These are phyloP conservation scores for Gastrophysa polygoni DNA, from an alignment of 2,888 invertebrate species.

Conservation along the genomic window DNA sequence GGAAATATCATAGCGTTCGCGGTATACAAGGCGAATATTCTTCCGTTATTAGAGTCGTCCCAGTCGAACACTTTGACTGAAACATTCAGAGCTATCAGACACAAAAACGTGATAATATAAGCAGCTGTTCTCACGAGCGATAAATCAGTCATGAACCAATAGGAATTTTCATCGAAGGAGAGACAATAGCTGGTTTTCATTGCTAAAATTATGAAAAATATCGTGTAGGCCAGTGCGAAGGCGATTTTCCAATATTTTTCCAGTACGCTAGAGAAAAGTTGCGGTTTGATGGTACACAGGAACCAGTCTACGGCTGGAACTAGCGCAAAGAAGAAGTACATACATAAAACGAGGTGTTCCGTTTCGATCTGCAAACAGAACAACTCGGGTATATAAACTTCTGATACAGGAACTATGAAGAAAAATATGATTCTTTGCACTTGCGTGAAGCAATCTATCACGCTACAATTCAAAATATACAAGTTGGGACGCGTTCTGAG, in stretches of 20 bases:
- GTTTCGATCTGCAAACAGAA: neutral
- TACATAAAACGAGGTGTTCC: neutral
- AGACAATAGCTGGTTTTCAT: neutral
- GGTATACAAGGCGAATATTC: neutral
- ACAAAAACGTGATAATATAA: neutral
- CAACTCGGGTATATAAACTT: neutral
- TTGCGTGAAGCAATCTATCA: constrained; percentile 7
- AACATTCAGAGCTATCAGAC: neutral
- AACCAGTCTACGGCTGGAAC: neutral
- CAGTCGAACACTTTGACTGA: neutral
- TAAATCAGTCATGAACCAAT: too few relatives aligned
- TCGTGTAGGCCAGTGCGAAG: neutral
- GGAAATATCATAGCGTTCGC: constrained; percentile 4
- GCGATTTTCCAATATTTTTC: neutral
- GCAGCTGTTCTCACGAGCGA: too few relatives aligned
- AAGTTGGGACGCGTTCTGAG: constrained; percentile 9
- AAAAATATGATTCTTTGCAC: neutral
- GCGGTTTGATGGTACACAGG: neutral
- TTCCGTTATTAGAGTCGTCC: neutral
- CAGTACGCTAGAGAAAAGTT: neutral
- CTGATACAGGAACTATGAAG: neutral
- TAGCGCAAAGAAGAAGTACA: neutral
- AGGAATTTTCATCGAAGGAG: too few relatives aligned
- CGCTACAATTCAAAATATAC: constrained; percentile 14
- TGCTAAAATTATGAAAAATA: neutral